Percentiles rank a stretch among this genome's conserved stretches.
These are phyloP conservation scores for Mnemiopsis leidyi DNA, from an alignment of 37 sponge, comb jelly and placozoan genomes.

Conservation along the genomic window DNA sequence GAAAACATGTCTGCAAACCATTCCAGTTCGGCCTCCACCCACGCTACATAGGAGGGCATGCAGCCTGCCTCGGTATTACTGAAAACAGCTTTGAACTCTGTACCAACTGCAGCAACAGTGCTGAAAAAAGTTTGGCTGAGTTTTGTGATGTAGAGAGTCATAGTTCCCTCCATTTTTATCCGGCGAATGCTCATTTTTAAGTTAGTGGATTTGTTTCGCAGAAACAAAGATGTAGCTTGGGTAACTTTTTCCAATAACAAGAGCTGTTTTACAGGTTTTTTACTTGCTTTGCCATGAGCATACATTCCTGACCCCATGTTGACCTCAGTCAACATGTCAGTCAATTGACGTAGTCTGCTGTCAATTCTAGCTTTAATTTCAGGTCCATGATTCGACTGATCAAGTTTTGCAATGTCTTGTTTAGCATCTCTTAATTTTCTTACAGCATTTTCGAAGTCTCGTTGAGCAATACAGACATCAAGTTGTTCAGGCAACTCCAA, in stretches of 20 bases:
- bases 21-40: slow-evolving; percentile 78
- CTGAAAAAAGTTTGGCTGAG: slow-evolving; percentile 68
- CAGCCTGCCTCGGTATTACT: slow-evolving; percentile 37
- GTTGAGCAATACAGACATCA: slow-evolving; percentile 93
- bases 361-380: slow-evolving; percentile 50
- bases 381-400: slow-evolving; percentile 26
- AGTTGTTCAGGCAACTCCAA: slow-evolving; percentile 90
- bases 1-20: slow-evolving; percentile 69
- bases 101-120: slow-evolving; percentile 49
- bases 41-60: slow-evolving; percentile 83
- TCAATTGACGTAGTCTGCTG: slow-evolving; percentile 33
- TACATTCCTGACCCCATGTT: slow-evolving; percentile 58
- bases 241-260: slow-evolving; percentile 21
- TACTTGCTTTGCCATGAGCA: slow-evolving; percentile 50
- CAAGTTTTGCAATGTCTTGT: slow-evolving; percentile 26
- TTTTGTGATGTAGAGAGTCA: slow-evolving; percentile 79
- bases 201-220: slow-evolving; percentile 22
- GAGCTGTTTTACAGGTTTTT: slow-evolving; percentile 57
- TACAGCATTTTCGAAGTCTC: slow-evolving; percentile 94
- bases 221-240: slow-evolving; percentile 51
- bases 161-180: slow-evolving; percentile 86
- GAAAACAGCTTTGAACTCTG: slow-evolving; percentile 48
- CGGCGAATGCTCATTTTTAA: slow-evolving; percentile 67
- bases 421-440: slow-evolving; percentile 64
- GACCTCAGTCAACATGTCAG: slow-evolving; percentile 50